Evolutionary conservation across 2,888 invertebrate species (phyloP).

Genomic region (Melanchra persicariae): DNA sequence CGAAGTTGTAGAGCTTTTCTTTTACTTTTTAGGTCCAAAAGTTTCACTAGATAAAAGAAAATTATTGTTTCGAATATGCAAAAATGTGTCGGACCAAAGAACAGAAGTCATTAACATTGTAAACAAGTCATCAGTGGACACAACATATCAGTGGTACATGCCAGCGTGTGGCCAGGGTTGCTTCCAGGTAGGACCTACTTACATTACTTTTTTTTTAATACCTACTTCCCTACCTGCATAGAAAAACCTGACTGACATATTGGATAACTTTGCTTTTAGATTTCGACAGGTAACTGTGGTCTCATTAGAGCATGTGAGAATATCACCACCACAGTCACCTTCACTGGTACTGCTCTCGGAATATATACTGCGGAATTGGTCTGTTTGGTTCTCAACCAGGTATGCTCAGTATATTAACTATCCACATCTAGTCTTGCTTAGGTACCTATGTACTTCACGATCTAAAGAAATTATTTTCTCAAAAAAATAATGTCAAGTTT

Average conservation of each 20-base stretch:
- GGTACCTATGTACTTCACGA: neutral
- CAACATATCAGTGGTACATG: slow-evolving; percentile 87
- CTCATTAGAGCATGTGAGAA: slow-evolving; percentile 84
- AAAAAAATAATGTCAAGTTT: neutral
- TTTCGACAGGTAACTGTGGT: slow-evolving; percentile 86
- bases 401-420: neutral
- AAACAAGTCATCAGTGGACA: slow-evolving; percentile 82
- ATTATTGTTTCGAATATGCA: slow-evolving; percentile 80
- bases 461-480: neutral
- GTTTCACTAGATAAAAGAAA: slow-evolving; percentile 78
- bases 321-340: slow-evolving; percentile 80
- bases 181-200: slow-evolving; percentile 79
- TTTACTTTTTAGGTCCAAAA: slow-evolving; percentile 77
- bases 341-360: slow-evolving; percentile 83
- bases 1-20: no score
- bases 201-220: no score
- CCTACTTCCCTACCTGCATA: no score
- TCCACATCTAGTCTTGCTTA: neutral
- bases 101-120: slow-evolving; percentile 79
- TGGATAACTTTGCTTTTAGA: slow-evolving; percentile 69
- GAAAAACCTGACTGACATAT: neutral
- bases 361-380: slow-evolving; percentile 84
- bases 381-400: slow-evolving; percentile 87
- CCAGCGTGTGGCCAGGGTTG: slow-evolving; percentile 82
- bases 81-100: slow-evolving; percentile 79